Base-by-base conservation (phyloP, 2,888 invertebrate species). In the Acheta domesticus region DNA sequence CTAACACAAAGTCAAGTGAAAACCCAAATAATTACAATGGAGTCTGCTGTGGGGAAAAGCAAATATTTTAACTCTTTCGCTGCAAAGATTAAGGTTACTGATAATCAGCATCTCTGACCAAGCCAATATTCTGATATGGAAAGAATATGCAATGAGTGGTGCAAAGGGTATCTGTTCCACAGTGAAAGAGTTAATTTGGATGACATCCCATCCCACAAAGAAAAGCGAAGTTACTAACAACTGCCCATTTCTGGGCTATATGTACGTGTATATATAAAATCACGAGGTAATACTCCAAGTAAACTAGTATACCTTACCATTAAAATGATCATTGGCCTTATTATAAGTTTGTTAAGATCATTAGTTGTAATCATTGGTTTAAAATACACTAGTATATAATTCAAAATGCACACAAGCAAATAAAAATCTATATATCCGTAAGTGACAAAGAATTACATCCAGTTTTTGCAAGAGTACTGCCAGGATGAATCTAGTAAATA, bases 341-440 rank as follows among this genome's bases (percentile, higher is more conserved):
- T 62, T 12, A 62, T n/a, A 62, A 62, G 62, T 62, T 62, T 14
- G n/a, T 62, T 62, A 62, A 62, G 62, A 62, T 36, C 36, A 36
- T 62, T 62, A 62, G n/a, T 62, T 62, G n/a, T n/a, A 62, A 62
- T 19, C n/a, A 14, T 62, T n/a, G 62, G 62, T 62, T 62, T 62
- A 62, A 36, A 62, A 62, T 62, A 62, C 62, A 62, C 62, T 62
- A 62, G 11, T 62, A 62, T n/a, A 62, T 62, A 62, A 62, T 62
- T 62, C 62, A 62, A 62, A 62, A 62, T 62, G 62, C 62, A 62
- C n/a, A 62, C 62, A 62, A 62, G 62, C 62, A 62, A 62, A 62
- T 62, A 62, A 62, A 62, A 62, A n/a, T 62, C 62, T 62, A 62
- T 62, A 14, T 62, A 62, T 62, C 62, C 62, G 12, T 36, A 62